These are phyloP conservation scores for Mastomys natalensis DNA, from an alignment of 2,113 vertebrate species.

Conservation along the genomic window DNA sequence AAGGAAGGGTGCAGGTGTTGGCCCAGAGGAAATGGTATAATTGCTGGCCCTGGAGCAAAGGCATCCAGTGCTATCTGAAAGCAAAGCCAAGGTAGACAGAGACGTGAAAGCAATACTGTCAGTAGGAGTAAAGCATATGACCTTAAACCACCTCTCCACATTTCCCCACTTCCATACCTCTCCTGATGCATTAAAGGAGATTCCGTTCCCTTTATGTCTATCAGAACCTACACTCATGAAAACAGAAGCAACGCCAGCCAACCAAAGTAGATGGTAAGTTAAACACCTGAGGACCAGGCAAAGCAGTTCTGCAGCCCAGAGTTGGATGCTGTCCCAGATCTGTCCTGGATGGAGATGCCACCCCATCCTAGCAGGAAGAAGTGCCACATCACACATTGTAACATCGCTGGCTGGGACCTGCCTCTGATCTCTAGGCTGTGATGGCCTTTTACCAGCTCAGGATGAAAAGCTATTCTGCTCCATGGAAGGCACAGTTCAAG, in stretches of 20 bases:
- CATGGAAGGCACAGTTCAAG: background rate
- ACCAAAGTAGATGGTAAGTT: no score
- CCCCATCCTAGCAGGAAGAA: background rate
- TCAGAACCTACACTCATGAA: background rate
- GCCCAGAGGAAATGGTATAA: rapidly evolving
- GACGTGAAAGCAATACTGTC: background rate
- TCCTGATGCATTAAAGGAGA: rapidly evolving
- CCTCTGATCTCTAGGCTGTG: background rate
- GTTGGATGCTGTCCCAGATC: background rate
- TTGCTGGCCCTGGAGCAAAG: rapidly evolving
- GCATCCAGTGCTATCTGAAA: background rate
- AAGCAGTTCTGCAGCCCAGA: background rate
- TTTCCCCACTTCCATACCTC: background rate
- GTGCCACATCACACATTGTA: background rate
- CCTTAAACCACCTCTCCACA: background rate
- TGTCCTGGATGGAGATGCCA: background rate
- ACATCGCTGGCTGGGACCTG: background rate
- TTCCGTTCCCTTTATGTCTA: rapidly evolving
- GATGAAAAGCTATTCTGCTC: background rate
- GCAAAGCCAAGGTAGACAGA: rapidly evolving
- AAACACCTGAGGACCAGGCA: background rate
- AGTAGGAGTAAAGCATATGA: rapidly evolving
- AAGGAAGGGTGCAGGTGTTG: rapidly evolving
- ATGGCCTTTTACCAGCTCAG: rapidly evolving
- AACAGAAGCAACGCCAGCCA: rapidly evolving